These are phyloP conservation scores for Lapara coniferarum DNA, from an alignment of 2,888 invertebrate genomes.

Conservation along the genomic window DNA sequence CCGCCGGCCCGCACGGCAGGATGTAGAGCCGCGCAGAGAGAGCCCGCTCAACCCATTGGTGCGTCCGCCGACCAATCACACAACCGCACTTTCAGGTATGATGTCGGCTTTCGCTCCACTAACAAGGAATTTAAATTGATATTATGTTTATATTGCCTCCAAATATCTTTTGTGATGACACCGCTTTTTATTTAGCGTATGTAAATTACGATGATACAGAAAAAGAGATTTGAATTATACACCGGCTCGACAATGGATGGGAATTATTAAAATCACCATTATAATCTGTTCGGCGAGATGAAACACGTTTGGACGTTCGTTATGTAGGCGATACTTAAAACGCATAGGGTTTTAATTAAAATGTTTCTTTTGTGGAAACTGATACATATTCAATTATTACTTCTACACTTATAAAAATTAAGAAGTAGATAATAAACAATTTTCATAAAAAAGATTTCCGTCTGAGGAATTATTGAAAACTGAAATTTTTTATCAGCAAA, in stretches of 20 bases:
- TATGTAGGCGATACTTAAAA: conserved; percentile 31
- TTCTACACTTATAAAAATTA: not conserved
- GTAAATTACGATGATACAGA: conserved; percentile 82
- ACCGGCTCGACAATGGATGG: conserved; percentile 74
- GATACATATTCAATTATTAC: not conserved
- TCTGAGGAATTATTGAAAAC: not conserved
- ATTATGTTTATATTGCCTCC: conserved; percentile 84
- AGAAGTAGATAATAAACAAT: not conserved
- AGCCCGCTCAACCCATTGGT: conserved; percentile 58
- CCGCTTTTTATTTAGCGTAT: conserved; percentile 84
- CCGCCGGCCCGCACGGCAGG: conserved; percentile 52
- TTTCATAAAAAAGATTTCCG: not conserved
- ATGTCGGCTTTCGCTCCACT: conserved; percentile 83
- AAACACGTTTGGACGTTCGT: conserved; percentile 44
- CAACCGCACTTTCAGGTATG: conserved; percentile 70
- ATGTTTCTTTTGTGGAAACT: conserved; percentile 9
- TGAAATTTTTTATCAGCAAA: not conserved
- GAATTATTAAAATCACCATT: conserved; percentile 71
- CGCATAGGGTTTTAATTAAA: conserved; percentile 13
- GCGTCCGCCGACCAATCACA: conserved; percentile 56
- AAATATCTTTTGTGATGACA: conserved; percentile 84
- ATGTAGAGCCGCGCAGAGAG: conserved; percentile 44
- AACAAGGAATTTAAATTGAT: conserved; percentile 84
- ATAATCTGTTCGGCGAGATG: conserved; percentile 59
- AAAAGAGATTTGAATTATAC: conserved; percentile 81